Base-by-base conservation (phyloP, 2,113 vertebrate species). In the Genyomyrus donnyi region DNA sequence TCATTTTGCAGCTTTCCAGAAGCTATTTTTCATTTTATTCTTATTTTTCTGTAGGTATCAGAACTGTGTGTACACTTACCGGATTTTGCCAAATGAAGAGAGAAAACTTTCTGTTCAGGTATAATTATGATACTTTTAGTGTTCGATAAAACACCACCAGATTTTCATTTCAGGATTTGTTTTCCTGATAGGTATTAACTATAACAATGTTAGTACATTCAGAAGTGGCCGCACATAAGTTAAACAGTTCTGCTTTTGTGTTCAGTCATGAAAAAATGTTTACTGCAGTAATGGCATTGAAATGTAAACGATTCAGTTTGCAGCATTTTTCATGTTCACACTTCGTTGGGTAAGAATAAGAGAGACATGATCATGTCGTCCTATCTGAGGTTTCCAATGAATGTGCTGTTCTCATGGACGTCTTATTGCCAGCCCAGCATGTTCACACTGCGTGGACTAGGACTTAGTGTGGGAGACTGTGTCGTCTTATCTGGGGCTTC, bases 51-150 rank as follows among this genome's bases (percentile, higher is more conserved):
- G n/a, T 95, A 99, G 98, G 94, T 98, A 93, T 94, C 97, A 96
- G 93, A 98, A 98, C 45, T 98, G 97, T 0, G 98, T 99, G 89
- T 98, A 99, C 93, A 99, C 98, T 0, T 99, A 99, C 94, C 96
- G 98, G 92, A 99, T 99, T 92, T 95, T 99, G 91, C 97, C 97
- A 0, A 98, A 97, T 90, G 97, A 98, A 87, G 98, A 99, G 1
- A 97, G 96, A 42, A 97, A 96, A 90, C 96, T 99, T 48, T 98
- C 97, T 49, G 98, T 99, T 46, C 98, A 99, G 97, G 98, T 99
- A 93, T 95, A 97, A 91, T 49, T 24, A 53, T 24, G 1, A 90
- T 80, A 58, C 4, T 45, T 2, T 24, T 24, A 45, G 5, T 84
- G 80, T 48, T 85, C 10, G 48, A 19, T 39, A n/a, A 10, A 35